phyloP scores from a whole-genome alignment of 2,113 vertebrate genomes.

The Ceyx cyanopectus region DNA sequence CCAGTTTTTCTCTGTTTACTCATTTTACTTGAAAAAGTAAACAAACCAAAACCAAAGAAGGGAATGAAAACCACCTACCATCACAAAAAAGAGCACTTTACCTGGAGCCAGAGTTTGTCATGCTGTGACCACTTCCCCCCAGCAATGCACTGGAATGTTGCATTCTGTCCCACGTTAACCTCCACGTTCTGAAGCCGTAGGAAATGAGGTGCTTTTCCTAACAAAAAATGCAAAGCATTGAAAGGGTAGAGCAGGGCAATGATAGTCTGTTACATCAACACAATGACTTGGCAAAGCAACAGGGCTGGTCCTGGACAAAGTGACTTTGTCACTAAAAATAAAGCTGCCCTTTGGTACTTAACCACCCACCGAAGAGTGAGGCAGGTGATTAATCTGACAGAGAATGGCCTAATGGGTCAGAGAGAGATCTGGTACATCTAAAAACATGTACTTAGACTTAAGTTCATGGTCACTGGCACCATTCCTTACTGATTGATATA shows the following conservation, averaged over 20 bases:
- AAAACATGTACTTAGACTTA: neutral
- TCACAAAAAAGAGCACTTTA: constrained; percentile 2
- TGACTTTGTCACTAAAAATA: neutral
- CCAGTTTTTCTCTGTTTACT: neutral
- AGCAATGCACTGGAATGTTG: constrained; percentile 95
- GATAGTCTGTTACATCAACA: neutral
- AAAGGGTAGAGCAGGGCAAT: neutral
- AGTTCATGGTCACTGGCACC: neutral
- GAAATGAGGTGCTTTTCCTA: constrained; percentile 98
- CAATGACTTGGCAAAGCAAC: neutral
- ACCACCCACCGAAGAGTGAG: neutral
- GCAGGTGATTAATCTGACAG: neutral
- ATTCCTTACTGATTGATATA: neutral
- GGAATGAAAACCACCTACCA: fast-evolving
- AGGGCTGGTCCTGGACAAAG: neutral
- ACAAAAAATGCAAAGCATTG: constrained; percentile 11
- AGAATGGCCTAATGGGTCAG: neutral
- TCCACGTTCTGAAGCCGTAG: constrained; percentile 95
- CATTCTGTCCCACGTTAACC: constrained; percentile 97
- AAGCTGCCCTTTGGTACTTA: neutral
- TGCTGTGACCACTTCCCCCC: constrained; percentile 98
- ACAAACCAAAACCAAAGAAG: neutral
- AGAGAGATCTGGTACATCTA: neutral
- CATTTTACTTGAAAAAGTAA: neutral
- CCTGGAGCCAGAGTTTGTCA: constrained; percentile 96